Base-by-base conservation (phyloP, 1,140 invertebrate genomes). In the Oscheius sp. region DNA sequence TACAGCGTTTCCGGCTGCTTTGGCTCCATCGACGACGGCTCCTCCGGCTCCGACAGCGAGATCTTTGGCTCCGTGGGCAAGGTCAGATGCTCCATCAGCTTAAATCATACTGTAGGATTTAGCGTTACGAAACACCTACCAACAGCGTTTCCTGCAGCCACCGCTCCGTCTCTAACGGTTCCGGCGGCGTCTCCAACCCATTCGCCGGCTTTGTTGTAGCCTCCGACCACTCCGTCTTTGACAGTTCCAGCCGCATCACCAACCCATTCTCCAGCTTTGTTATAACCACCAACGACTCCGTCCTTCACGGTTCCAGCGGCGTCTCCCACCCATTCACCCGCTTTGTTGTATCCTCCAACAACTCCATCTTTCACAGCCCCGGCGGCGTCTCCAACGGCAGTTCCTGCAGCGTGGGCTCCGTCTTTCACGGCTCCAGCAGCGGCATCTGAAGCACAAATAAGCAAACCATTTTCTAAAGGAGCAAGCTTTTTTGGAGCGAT, bases 101-200 rank as follows among this genome's bases (percentile, higher is more conserved):
- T n/a, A n/a, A n/a, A n/a, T n/a, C n/a, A n/a, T n/a, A n/a, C n/a
- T n/a, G n/a, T n/a, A n/a, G n/a, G n/a, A n/a, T n/a, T n/a, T n/a
- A n/a, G 49, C 49, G 23, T 55, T 23, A 55, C 49, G 15, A 20
- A 55, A 26, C 49, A 55, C 49, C 28, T 55, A 55, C 49, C 49
- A 55, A 55, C 49, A 55, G 49, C 49, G 7, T 55, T 23, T 64
- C 62, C 62, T 34, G 58, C 59, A 63, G 68, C 58, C 23, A 67
- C 65, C 3, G 49, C 62, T 34, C 42, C 35, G n/a, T 46, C n/a
- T 15, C 32, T 32, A 46, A 58, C 3, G 7, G 34, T 31, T 36
- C 49, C 63, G 15, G 58, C 68, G 38, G 58, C 68, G 26, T 63
- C 68, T 7, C 49, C 58, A 46, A 61, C 55, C 23, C 52, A 32